Conservation (phyloP, 2,797 vertebrate genomes). For the Sylvia borin region DNA sequence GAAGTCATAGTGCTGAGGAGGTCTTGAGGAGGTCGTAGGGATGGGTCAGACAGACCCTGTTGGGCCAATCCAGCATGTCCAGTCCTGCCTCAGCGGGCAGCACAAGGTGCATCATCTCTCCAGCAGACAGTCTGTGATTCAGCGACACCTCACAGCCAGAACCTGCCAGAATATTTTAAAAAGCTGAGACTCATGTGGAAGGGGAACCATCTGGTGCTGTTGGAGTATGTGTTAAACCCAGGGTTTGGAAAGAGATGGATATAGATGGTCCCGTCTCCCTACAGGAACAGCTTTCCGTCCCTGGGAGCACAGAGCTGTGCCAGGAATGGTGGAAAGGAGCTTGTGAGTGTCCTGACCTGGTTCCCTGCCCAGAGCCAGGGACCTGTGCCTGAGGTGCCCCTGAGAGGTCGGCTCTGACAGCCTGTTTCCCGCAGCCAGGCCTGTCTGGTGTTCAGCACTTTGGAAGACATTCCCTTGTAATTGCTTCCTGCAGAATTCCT, state of each 20-base stretch:
- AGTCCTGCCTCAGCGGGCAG: background rate
- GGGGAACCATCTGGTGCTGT: background rate
- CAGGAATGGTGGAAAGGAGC: background rate
- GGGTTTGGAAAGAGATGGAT: background rate
- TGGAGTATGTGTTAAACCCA: background rate
- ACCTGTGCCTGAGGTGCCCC: background rate
- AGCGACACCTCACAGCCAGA: background rate
- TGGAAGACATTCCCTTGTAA: background rate
- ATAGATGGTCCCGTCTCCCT: background rate
- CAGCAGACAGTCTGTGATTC: background rate
- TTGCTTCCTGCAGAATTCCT: background rate
- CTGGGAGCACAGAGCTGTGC: background rate
- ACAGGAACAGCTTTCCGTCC: background rate
- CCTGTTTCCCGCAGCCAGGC: background rate
- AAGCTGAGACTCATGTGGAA: background rate
- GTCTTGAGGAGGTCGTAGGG: fast-evolving
- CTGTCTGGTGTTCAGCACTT: fast-evolving
- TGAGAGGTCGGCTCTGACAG: background rate
- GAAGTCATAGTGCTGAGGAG: background rate
- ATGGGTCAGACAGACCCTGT: background rate
- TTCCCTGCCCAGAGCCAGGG: background rate
- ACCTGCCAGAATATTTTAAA: background rate
- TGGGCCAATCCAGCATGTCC: fast-evolving
- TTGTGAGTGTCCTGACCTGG: background rate
- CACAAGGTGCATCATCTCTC: background rate